These are phyloP conservation scores for Clamator glandarius DNA, from an alignment of 2,797 vertebrate species.

Conservation along the genomic window DNA sequence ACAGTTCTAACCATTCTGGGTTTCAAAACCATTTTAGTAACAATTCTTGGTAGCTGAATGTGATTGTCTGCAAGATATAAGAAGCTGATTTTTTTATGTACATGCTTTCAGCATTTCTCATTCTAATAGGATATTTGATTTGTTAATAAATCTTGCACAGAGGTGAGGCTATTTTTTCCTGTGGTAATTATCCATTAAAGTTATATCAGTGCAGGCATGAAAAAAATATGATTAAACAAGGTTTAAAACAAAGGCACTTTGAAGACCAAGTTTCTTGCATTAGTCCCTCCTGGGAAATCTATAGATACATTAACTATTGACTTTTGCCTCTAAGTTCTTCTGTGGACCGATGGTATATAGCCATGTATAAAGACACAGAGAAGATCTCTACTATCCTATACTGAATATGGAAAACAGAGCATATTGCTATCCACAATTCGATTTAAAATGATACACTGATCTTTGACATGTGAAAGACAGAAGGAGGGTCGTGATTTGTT, in stretches of 20 bases:
- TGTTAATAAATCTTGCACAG: constrained; percentile 11
- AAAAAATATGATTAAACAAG: constrained; percentile 13
- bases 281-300: constrained; percentile 15
- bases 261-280: neutral
- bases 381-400: neutral
- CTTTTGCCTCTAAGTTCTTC: neutral
- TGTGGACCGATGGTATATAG: neutral
- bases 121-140: constrained; percentile 19
- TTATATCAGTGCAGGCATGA: neutral
- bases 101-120: neutral
- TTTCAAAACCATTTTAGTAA: neutral
- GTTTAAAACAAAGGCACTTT: constrained; percentile 16
- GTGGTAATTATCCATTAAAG: constrained; percentile 18
- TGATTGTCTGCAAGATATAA: neutral
- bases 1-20: neutral
- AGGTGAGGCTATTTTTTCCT: neutral
- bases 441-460: neutral
- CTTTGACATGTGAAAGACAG: neutral
- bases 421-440: neutral
- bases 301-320: constrained; percentile 1
- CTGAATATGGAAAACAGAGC: neutral
- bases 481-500: neutral
- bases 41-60: neutral
- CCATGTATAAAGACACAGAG: neutral
- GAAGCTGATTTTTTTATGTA: neutral